Conservation (phyloP, 2,797 vertebrate genomes). For the Poecilia velifera region DNA sequence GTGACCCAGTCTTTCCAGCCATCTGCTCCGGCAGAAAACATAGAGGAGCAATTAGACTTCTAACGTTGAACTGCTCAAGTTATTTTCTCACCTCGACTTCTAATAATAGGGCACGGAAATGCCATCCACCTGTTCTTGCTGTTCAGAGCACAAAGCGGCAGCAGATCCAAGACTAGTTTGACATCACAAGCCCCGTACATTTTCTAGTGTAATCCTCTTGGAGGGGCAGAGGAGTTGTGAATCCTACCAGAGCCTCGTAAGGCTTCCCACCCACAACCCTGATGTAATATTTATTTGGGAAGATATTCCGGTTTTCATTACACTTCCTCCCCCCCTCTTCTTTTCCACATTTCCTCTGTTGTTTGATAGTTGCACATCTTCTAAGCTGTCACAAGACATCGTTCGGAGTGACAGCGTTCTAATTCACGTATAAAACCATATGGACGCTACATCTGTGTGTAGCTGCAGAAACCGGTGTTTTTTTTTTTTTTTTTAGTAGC, state of each 20-base stretch:
- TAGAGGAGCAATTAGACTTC: constrained; percentile 55
- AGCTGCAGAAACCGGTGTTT: constrained; percentile 36
- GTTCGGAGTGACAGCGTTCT: constrained; percentile 20
- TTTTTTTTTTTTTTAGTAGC: constrained; percentile 41
- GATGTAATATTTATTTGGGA: constrained; percentile 58
- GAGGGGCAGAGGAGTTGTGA: constrained; percentile 14
- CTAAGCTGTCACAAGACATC: constrained; percentile 32
- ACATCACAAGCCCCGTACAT: constrained; percentile 19
- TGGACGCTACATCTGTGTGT: constrained; percentile 23
- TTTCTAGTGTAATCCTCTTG: constrained; percentile 24
- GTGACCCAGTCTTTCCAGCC: constrained; percentile 59
- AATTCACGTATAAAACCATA: constrained; percentile 13
- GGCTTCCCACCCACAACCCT: constrained; percentile 45
- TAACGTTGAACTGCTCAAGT: constrained; percentile 50
- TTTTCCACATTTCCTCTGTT: constrained; percentile 10
- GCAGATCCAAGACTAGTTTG: constrained; percentile 16
- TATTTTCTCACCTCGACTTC: constrained; percentile 53
- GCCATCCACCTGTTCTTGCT: constrained; percentile 22
- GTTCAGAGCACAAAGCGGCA: constrained; percentile 17
- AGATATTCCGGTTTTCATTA: constrained; percentile 39
- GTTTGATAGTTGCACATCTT: constrained; percentile 27
- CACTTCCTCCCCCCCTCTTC: constrained; percentile 6
- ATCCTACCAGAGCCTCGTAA: constrained; percentile 37
- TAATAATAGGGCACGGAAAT: constrained; percentile 44
- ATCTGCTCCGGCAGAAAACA: constrained; percentile 63